These are phyloP conservation scores for Irena cyanogastra DNA, from an alignment of 2,113 vertebrate genomes.

Conservation along the genomic window DNA sequence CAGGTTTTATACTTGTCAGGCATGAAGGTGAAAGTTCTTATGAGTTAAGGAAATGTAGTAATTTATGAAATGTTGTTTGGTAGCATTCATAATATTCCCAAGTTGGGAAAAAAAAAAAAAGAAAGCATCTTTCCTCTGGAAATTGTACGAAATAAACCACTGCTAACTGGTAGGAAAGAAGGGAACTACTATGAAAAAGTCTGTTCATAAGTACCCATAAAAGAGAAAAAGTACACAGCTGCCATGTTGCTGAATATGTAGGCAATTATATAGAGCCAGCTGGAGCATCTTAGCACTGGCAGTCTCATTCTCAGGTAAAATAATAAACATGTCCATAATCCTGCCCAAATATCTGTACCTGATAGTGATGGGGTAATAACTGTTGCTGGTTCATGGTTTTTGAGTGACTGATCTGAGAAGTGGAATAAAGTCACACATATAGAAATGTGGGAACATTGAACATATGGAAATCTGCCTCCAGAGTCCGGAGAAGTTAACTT, in stretches of 20 bases:
- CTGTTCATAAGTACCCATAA: background rate
- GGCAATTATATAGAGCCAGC: background rate
- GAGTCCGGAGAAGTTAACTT: background rate
- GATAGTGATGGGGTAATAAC: background rate
- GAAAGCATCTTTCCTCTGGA: background rate
- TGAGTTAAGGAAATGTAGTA: background rate
- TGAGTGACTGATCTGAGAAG: background rate
- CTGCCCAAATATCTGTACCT: background rate
- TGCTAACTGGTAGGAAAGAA: background rate
- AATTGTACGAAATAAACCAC: background rate
- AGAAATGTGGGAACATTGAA: background rate
- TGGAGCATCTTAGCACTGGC: background rate
- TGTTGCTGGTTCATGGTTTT: background rate
- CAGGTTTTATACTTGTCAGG: background rate
- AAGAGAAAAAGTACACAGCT: background rate
- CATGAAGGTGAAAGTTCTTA: background rate
- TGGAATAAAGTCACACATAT: background rate
- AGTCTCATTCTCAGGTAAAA: background rate
- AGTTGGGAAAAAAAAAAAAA: no score
- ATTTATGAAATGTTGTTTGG: background rate
- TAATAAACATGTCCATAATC: background rate
- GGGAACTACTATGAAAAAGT: background rate
- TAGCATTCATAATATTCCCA: background rate
- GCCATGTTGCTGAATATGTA: background rate
- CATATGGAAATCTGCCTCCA: background rate